Evolutionary conservation across 53 echinoderm and acorn worm species (phyloP), one percentile per base, ranked within the genome.

Genomic region (Henricia sp.): DNA sequence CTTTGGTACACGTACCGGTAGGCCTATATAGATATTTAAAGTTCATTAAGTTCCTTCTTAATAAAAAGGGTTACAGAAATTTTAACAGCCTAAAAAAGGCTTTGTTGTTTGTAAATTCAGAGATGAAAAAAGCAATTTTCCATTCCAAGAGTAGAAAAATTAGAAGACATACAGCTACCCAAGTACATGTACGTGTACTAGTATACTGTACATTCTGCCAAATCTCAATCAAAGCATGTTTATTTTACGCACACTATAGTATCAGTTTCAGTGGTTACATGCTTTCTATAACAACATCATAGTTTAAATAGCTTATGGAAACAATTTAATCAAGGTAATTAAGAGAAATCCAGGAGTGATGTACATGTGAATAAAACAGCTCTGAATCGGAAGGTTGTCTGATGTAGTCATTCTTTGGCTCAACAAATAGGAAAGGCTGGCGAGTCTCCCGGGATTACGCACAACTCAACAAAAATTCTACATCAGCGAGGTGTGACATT

Each of bases 401-500:
- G 19, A 29, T 30, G 32, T 23, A 29, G 33, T 6, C 62, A 5
- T 32, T 60, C 16, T 0, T 60, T 1, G 3, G 14, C 34, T 16
- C 24, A 1, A 6, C 13, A 3, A 2, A 27, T 6, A 34, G 3
- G 3, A 29, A 9, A 2, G 32, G 33, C 29, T 9, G 6, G 19
- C 2, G 27, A 19, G 58, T 3, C 30, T 3, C 13, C 30, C 2
- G 17, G 13, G 17, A 29, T 32, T 2, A 29, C 1, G 32, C 44
- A 44, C 44, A 9, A 6, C 44, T 13, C 44, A 6, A 13, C 6
- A 6, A 44, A 13, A 13, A 44, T 44, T 44, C 13, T 6, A 44
- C 13, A 44, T 44, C 44, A 44, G 6, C 20, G 39, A 67, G 67
- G 67, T 67, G 67, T n/a, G 67, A 67, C 39, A 36, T 67, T 67